Evolutionary conservation across 2,888 invertebrate genomes (phyloP).

Genomic region (Panorpa germanica): DNA sequence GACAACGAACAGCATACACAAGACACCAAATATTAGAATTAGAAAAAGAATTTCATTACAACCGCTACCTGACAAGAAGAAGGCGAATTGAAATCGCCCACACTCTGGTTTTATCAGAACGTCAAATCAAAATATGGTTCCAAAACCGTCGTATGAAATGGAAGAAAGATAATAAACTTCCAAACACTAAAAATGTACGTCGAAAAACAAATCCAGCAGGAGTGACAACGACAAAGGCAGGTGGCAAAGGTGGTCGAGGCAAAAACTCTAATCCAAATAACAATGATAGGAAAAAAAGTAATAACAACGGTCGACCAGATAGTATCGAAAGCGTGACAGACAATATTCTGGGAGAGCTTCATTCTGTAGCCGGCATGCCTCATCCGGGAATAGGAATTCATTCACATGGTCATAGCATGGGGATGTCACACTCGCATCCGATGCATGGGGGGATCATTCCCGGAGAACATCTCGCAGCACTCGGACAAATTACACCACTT

Average conservation of each 20-base stretch:
- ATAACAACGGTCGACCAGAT: conserved; percentile 35
- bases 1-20: conserved; percentile 93
- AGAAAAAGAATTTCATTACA: conserved; percentile 96
- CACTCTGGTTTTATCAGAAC: conserved; percentile 77
- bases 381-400: too few species aligned
- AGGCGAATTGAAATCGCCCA: conserved; percentile 95
- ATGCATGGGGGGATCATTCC: too few species aligned
- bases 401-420: too few species aligned
- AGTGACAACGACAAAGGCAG: conserved; percentile 36
- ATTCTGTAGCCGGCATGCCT: too few species aligned
- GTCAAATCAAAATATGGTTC: conserved; percentile 84
- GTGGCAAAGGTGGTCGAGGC: conserved; percentile 39
- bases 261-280: conserved; percentile 34
- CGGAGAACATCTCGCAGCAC: too few species aligned
- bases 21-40: conserved; percentile 94
- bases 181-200: conserved; percentile 41
- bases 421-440: too few species aligned
- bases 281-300: conserved; percentile 30
- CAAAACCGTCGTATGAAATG: conserved; percentile 73
- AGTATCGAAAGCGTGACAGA: conserved; percentile 46
- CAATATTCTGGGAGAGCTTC: too few species aligned
- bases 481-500: too few species aligned
- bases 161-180: conserved; percentile 50
- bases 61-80: conserved; percentile 86
- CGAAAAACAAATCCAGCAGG: conserved; percentile 62